Conservation (phyloP, 2,888 invertebrate species). For the Drosophila atripex region DNA sequence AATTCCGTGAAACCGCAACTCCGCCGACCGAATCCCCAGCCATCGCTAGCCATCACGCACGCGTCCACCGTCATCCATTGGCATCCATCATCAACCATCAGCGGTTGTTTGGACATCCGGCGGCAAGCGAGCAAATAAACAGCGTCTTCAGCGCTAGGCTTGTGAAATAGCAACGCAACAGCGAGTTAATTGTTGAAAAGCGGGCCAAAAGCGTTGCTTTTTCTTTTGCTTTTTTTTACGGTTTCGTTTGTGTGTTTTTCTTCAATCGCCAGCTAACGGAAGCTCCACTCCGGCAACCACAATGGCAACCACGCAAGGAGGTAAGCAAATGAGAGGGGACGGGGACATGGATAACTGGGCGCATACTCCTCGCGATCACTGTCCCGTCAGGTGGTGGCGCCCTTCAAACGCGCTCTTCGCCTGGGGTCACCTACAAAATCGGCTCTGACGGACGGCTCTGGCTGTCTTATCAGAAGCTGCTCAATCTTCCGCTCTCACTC, state of each 20-base stretch:
- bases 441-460: constrained; percentile 8
- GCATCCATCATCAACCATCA: background rate
- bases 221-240: background rate
- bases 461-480: constrained; percentile 39
- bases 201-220: background rate
- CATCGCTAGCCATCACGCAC: background rate
- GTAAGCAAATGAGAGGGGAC: background rate
- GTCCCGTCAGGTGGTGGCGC: constrained; percentile 45
- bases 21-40: constrained; percentile 1
- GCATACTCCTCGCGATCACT: constrained; percentile 24
- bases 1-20: constrained; percentile 3
- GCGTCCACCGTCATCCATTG: background rate
- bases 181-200: constrained; percentile 1
- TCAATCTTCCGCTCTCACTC: constrained; percentile 34
- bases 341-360: background rate
- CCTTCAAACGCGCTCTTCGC: constrained; percentile 65
- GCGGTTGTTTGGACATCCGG: background rate
- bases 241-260: background rate
- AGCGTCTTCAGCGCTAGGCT: background rate
- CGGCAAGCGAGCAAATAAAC: background rate
- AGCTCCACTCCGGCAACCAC: background rate
- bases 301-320: background rate
- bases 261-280: background rate
- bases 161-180: background rate
- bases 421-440: constrained; percentile 73